Conservation (phyloP, 2,797 vertebrate species). For the Falco concolor region DNA sequence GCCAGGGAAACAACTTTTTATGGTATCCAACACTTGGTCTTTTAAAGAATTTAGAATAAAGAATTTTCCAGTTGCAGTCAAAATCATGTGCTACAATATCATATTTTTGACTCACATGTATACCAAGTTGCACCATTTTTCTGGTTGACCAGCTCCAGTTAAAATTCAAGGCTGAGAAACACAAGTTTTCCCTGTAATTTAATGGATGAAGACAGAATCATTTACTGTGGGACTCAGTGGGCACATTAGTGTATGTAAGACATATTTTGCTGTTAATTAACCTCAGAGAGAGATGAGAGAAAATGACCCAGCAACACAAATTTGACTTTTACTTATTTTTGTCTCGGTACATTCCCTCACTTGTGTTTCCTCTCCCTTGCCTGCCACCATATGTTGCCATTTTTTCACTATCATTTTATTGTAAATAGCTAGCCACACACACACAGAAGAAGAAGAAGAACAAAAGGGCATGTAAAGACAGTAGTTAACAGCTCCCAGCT, state of each 20-base stretch:
- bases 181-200: slow-evolving; percentile 32
- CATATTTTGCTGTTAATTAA: slow-evolving; percentile 72
- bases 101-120: neutral
- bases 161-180: slow-evolving; percentile 24
- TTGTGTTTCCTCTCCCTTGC: slow-evolving; percentile 21
- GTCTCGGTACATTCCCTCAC: slow-evolving; percentile 19
- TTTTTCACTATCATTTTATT: slow-evolving; percentile 25
- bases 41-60: neutral
- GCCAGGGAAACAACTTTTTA: neutral
- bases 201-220: slow-evolving; percentile 42
- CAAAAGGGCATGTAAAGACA: neutral
- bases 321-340: slow-evolving; percentile 68
- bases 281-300: slow-evolving; percentile 56
- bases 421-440: neutral
- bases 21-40: neutral
- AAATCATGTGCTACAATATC: neutral
- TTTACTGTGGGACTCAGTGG: slow-evolving; percentile 44
- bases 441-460: neutral
- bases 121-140: neutral
- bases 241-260: neutral
- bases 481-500: neutral
- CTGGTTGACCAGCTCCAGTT: neutral
- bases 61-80: neutral
- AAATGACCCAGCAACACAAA: slow-evolving; percentile 51
- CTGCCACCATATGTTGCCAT: slow-evolving; percentile 42